Evolutionary conservation across 2,888 invertebrate genomes (phyloP), one percentile per base, ranked within the genome.

Genomic region (Panopea generosa): DNA sequence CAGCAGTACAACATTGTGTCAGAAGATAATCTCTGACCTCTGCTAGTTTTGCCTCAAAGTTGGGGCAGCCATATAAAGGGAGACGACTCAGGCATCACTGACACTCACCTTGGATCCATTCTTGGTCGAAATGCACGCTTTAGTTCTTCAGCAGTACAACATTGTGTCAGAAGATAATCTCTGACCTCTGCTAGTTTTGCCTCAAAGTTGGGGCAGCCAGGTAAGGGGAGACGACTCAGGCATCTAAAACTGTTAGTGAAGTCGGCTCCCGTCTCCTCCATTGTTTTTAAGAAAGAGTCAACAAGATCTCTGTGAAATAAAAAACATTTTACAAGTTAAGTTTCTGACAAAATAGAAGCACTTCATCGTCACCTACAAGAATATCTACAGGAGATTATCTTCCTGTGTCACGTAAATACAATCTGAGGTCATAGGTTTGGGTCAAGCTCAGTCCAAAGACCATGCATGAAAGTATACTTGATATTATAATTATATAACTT

Each of bases 201-300:
- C 11, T 87, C 82, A 74, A 84, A 87, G 29, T 85, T 83, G n/a
- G 70, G 29, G 62, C 73, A 63, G 40, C 90, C 88, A 22, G 92
- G 91, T 40, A 91, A 83, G 24, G 90, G 86, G 20, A 92, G 69
- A 2, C 72, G 66, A 82, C 90, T 90, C 56, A 92, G 82, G 74
- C 86, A 85, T 20, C 92, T 85, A 79, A 93, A 93, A 68, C 89
- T 88, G 82, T 93, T 93, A 16, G 95, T 95, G 84, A 95, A 95
- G 89, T 95, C 95, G 9, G 95, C 94, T 22, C 95, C 95, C 0
- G 95, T 95, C 67, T 94, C 94, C 84, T 95, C 94, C 95, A 95
- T 94, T 91, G 95, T 94, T 27, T 94, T 93, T 18, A 95, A 90
- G 7, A 95, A 93, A 49, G 93, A 93, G 65, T 94, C 93, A 0